These are phyloP conservation scores for Rhabditoides inermis DNA, from an alignment of 2,888 invertebrate species.

Conservation along the genomic window DNA sequence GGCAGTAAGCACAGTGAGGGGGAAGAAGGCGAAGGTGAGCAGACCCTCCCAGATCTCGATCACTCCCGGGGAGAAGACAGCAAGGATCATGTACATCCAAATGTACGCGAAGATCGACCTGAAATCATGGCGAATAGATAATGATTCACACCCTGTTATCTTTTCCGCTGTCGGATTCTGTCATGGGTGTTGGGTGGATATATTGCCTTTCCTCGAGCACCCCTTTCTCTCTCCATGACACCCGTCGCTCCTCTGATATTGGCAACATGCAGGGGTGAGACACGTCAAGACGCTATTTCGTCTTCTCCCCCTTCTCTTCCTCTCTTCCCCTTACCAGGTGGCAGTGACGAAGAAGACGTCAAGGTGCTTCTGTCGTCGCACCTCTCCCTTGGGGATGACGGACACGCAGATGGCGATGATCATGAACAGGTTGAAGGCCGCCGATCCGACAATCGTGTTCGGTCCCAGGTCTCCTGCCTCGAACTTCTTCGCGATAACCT, in stretches of 20 bases:
- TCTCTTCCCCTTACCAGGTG: constrained; percentile 81
- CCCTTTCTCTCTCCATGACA: too few relatives aligned
- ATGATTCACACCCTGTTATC: too few relatives aligned
- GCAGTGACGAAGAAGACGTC: constrained; percentile 95
- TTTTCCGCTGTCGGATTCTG: too few relatives aligned
- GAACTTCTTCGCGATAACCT: constrained; percentile 71
- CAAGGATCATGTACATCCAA: constrained; percentile 90
- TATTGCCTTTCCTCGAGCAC: too few relatives aligned
- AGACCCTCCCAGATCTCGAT: constrained; percentile 83
- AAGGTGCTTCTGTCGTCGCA: constrained; percentile 51
- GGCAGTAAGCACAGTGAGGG: constrained; percentile 86
- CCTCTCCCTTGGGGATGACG: constrained; percentile 46
- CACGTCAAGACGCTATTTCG: too few relatives aligned
- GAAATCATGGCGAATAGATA: constrained; percentile 2
- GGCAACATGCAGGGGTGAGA: too few relatives aligned
- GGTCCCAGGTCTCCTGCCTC: constrained; percentile 93
- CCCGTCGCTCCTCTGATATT: too few relatives aligned
- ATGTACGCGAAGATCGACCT: constrained; percentile 81
- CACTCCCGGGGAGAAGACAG: constrained; percentile 65
- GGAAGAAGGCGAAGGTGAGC: constrained; percentile 90
- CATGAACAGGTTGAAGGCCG: constrained; percentile 94
- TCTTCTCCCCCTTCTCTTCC: too few relatives aligned
- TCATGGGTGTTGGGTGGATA: too few relatives aligned
- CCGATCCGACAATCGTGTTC: constrained; percentile 94
- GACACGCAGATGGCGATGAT: constrained; percentile 87